A percentile compares a stretch with the other conserved stretches of the same genome.
Evolutionary conservation across 2,888 invertebrate genomes (phyloP).

Genomic region (Phaonia tiefii): DNA sequence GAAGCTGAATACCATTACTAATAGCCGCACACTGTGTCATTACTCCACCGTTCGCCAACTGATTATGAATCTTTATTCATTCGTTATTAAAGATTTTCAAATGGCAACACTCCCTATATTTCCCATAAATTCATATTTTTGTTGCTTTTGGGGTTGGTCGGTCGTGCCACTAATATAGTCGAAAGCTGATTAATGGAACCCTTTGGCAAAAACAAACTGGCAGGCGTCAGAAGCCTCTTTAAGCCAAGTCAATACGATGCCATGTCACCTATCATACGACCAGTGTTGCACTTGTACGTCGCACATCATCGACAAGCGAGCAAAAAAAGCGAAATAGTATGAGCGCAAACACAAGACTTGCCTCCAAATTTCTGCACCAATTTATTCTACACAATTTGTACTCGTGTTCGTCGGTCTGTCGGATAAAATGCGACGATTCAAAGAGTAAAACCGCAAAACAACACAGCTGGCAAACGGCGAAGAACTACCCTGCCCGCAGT

Average conservation of each 20-base stretch:
- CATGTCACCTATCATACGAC: slow-evolving; percentile 24
- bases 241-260: background rate
- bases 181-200: slow-evolving; percentile 35
- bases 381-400: slow-evolving; percentile 50
- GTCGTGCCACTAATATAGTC: slow-evolving; percentile 5
- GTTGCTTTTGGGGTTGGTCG: background rate
- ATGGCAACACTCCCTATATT: slow-evolving; percentile 43
- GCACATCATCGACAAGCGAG: background rate
- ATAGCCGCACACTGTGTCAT: too few relatives aligned
- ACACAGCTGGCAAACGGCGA: slow-evolving; percentile 52
- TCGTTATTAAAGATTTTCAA: background rate
- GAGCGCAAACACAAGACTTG: slow-evolving; percentile 46
- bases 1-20: too few relatives aligned
- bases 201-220: slow-evolving; percentile 25
- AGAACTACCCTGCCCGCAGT: background rate
- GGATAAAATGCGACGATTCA: slow-evolving; percentile 44
- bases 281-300: slow-evolving; percentile 31
- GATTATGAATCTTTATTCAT: background rate
- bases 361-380: slow-evolving; percentile 58
- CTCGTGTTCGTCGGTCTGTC: slow-evolving; percentile 13
- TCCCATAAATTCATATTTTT: slow-evolving; percentile 20
- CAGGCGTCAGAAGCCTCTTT: slow-evolving; percentile 7
- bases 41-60: too few relatives aligned
- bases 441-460: slow-evolving; percentile 59
- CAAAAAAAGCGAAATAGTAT: too few relatives aligned